These are phyloP conservation scores for Brienomyrus brachyistius DNA, from an alignment of 2,113 vertebrate species.

Conservation along the genomic window DNA sequence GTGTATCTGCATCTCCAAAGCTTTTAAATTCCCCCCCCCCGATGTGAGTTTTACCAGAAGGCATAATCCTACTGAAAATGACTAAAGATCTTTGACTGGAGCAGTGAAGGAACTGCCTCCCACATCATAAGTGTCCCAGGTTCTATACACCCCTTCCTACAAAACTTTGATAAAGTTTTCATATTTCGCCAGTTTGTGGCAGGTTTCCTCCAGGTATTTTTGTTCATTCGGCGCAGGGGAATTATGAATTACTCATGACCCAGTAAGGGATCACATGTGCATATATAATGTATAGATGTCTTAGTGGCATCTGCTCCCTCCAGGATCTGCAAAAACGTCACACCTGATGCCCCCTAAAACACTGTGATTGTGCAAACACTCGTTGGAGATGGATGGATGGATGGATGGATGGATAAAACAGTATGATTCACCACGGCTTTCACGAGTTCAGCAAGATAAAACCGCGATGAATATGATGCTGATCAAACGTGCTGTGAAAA, in stretches of 20 bases:
- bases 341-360: not conserved
- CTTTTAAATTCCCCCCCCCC: not conserved
- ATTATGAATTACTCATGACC: not conserved
- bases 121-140: not conserved
- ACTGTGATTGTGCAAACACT: not conserved
- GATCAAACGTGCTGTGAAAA: not conserved
- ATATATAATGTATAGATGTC: not conserved
- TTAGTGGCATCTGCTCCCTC: not conserved
- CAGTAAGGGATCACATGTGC: not conserved
- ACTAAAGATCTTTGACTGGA: not conserved
- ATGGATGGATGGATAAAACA: not conserved
- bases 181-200: not conserved
- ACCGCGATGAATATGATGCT: not conserved
- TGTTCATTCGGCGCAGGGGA: not conserved
- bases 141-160: not conserved
- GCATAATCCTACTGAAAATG: conserved; percentile 10
- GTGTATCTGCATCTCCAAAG: not conserved
- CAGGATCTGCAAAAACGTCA: not conserved
- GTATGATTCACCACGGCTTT: not conserved
- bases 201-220: not conserved
- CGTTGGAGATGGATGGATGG: not conserved
- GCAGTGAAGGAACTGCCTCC: not conserved
- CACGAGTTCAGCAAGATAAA: not conserved
- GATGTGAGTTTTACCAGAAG: not conserved
- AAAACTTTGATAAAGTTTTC: not conserved